phyloP scores from a whole-genome alignment of 2,113 vertebrate species.

The Silurus glanis region DNA sequence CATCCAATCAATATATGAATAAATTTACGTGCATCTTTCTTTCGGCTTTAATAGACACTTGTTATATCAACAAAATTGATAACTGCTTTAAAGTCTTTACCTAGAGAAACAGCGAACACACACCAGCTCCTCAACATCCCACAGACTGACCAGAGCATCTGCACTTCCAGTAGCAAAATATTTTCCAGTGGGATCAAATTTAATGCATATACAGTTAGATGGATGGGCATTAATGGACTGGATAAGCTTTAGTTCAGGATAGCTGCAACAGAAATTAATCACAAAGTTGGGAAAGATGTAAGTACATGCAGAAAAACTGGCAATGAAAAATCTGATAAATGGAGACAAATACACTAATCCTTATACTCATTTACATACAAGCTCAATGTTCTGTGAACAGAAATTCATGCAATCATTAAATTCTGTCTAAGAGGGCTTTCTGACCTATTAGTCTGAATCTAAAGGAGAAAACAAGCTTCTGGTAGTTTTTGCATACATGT shows the following conservation, averaged over 20 bases:
- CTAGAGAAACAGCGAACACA: slow-evolving; percentile 97
- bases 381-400: not conserved
- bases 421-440: not conserved
- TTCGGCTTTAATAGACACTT: not conserved
- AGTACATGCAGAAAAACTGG: not conserved
- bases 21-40: not conserved
- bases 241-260: slow-evolving; percentile 95
- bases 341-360: not conserved
- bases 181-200: slow-evolving; percentile 95
- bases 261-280: slow-evolving; percentile 70
- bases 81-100: slow-evolving; percentile 60
- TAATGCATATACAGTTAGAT: slow-evolving; percentile 99
- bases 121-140: slow-evolving; percentile 94
- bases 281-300: not conserved
- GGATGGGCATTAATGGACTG: slow-evolving; percentile 98
- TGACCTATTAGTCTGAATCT: not conserved
- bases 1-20: not conserved
- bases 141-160: slow-evolving; percentile 93
- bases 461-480: too few relatives aligned
- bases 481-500: too few relatives aligned
- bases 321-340: not conserved
- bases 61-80: not conserved
- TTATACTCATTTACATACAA: not conserved
- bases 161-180: slow-evolving; percentile 97
- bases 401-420: not conserved